Conservation (phyloP, 2,888 invertebrate genomes). For the Atherix ibis region DNA sequence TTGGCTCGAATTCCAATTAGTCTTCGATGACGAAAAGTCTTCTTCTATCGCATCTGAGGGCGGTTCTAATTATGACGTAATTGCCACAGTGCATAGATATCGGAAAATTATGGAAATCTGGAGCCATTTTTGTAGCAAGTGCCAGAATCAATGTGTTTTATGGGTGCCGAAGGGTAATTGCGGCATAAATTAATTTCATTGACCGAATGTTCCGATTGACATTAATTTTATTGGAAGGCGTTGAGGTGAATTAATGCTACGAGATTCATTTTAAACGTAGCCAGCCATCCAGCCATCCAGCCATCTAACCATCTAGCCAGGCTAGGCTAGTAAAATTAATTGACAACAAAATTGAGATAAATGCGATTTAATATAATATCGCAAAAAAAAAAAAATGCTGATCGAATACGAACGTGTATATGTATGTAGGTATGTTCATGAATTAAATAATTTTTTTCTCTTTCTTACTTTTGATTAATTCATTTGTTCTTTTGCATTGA, state of each 20-base stretch:
- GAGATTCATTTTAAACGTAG: constrained; percentile 7
- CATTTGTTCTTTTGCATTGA: too few species aligned
- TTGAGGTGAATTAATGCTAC: constrained; percentile 10
- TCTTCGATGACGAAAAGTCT: constrained; percentile 15
- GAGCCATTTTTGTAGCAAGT: constrained; percentile 8
- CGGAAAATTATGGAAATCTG: constrained; percentile 32
- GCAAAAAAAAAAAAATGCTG: too few species aligned
- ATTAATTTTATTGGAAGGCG: constrained; percentile 7
- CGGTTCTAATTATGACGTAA: constrained; percentile 31
- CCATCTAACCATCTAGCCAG: not conserved
- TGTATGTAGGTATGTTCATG: too few species aligned
- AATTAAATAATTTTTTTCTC: too few species aligned
- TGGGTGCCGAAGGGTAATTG: constrained; percentile 32
- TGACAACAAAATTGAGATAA: constrained; percentile 9
- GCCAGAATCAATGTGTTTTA: constrained; percentile 30
- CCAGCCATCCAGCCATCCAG: not conserved
- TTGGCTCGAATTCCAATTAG: constrained; percentile 13
- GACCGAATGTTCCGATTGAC: constrained; percentile 19
- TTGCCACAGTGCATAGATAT: constrained; percentile 33
- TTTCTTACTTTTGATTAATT: too few species aligned
- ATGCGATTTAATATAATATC: constrained; percentile 3
- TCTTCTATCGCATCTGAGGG: constrained; percentile 9
- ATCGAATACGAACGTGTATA: too few species aligned
- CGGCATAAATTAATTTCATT: constrained; percentile 34
- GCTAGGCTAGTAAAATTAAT: constrained; percentile 8